These are phyloP conservation scores for Agriotes lineatus DNA, from an alignment of 2,888 invertebrate species.

Conservation along the genomic window DNA sequence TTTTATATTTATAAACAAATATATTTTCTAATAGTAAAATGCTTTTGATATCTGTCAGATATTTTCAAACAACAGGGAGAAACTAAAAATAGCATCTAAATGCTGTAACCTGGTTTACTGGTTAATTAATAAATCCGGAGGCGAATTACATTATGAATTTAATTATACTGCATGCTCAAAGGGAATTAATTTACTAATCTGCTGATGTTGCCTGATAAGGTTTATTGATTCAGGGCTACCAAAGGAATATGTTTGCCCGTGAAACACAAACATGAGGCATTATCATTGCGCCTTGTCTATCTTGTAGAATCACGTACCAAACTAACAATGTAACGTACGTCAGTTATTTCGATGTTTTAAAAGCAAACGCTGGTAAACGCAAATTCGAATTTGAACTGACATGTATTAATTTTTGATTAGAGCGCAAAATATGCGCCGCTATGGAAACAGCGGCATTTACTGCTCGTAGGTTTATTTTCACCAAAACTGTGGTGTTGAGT, in stretches of 20 bases:
- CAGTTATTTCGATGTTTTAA: not conserved
- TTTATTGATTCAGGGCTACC: constrained; percentile 15
- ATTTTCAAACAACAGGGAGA: no score
- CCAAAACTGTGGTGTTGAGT: no score
- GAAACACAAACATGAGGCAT: not conserved
- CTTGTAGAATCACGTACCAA: not conserved
- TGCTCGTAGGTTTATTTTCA: no score
- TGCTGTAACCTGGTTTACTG: not conserved
- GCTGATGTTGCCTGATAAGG: constrained; percentile 22
- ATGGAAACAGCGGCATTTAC: no score
- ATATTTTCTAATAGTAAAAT: no score
- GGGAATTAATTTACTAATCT: constrained; percentile 19
- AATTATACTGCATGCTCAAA: constrained; percentile 18
- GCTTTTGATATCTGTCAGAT: no score
- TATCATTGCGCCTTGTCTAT: constrained; percentile 10
- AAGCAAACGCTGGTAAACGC: not conserved
- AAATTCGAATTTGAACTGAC: not conserved
- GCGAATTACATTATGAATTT: constrained; percentile 12
- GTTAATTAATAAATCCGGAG: constrained; percentile 12
- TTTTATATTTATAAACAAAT: no score
- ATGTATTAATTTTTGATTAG: constrained; percentile 11
- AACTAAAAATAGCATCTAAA: not conserved
- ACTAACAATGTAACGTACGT: not conserved
- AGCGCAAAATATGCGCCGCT: not conserved
- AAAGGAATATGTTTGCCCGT: constrained; percentile 1